A percentile compares a stretch with the other conserved stretches of the same genome.
These are phyloP conservation scores for Stramonita haemastoma DNA, from an alignment of 2,888 invertebrate species.

Conservation along the genomic window DNA sequence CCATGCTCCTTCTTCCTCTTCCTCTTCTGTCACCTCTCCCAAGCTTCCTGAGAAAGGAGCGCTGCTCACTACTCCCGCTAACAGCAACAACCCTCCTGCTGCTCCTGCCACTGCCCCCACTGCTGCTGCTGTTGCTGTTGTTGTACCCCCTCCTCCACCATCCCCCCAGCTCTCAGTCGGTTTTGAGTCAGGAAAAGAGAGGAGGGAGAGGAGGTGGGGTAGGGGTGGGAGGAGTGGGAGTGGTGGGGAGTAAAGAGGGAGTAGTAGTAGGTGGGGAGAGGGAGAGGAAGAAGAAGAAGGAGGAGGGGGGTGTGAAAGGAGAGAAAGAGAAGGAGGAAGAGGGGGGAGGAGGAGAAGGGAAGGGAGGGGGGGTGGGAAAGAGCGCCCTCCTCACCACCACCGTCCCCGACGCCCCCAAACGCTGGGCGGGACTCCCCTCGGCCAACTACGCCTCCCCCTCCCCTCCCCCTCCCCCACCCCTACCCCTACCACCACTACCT, in stretches of 20 bases:
- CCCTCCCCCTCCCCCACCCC: not conserved
- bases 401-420: not conserved
- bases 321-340: not conserved
- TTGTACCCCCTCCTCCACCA: not conserved
- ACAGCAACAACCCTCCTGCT: too few species aligned
- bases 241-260: not conserved
- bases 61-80: not conserved
- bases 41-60: not conserved
- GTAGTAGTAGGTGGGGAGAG: not conserved
- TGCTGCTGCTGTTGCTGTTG: not conserved
- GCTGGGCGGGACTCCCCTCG: conserved; percentile 14
- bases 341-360: not conserved
- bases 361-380: conserved; percentile 28
- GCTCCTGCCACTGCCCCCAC: not conserved
- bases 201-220: not conserved
- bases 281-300: not conserved
- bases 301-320: not conserved
- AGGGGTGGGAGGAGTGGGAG: not conserved
- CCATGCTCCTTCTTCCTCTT: not conserved
- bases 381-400: not conserved
- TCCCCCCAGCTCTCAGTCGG: not conserved
- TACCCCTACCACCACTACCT: not conserved
- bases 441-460: not conserved
- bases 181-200: not conserved
- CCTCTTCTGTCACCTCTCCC: not conserved